Conservation (phyloP, 2,797 vertebrate species). For the Sebastes oblongus region DNA sequence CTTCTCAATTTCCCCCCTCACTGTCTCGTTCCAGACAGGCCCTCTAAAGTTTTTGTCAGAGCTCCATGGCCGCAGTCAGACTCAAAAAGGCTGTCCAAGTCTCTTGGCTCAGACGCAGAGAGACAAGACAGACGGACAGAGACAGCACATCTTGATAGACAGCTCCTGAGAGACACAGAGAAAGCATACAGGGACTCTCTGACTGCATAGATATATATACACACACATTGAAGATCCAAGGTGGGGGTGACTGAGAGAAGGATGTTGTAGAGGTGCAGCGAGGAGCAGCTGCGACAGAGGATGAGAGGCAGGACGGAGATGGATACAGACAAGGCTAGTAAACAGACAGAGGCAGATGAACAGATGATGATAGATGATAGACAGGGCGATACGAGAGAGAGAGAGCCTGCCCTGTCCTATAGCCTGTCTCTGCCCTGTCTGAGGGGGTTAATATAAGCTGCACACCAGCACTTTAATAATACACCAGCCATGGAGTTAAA, state of each 20-base stretch:
- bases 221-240: constrained; percentile 42
- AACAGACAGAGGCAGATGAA: constrained; percentile 65
- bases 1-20: constrained; percentile 57
- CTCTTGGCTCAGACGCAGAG: constrained; percentile 34
- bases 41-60: constrained; percentile 65
- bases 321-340: constrained; percentile 63
- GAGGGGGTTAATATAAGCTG: constrained; percentile 77
- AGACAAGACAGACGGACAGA: constrained; percentile 38
- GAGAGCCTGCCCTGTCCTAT: constrained; percentile 25
- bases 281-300: constrained; percentile 24
- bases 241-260: constrained; percentile 37
- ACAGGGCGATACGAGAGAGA: constrained; percentile 36
- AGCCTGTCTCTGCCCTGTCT: constrained; percentile 65
- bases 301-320: constrained; percentile 59
- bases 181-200: constrained; percentile 45
- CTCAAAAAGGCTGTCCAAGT: constrained; percentile 35
- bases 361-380: constrained; percentile 68
- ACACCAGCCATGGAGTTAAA: constrained; percentile 75
- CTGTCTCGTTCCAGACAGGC: constrained; percentile 51
- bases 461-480: constrained; percentile 76
- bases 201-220: constrained; percentile 47
- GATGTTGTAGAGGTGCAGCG: constrained; percentile 25
- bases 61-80: constrained; percentile 35
- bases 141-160: constrained; percentile 52
- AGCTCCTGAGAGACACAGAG: constrained; percentile 44